Base-by-base conservation (phyloP, 2,888 invertebrate species). In the Volucella zonaria region DNA sequence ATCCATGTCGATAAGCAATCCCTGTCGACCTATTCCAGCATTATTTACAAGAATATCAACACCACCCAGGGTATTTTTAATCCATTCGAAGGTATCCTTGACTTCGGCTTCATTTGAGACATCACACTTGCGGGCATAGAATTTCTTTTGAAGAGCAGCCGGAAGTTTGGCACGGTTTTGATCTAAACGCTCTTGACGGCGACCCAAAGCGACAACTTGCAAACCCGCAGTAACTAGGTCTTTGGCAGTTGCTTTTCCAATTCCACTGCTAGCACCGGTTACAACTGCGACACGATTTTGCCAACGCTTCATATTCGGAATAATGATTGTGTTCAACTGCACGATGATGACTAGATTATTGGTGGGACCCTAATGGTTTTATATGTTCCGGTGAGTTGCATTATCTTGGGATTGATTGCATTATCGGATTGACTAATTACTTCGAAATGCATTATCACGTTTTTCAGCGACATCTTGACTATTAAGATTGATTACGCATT, bases 191-290 rank as follows among this genome's bases (percentile, higher is more conserved):
- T 92, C 91, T 1, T 90, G 86, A 54, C 90, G 90, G 80, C 93
- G 88, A 0, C 93, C 92, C 80, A 93, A 89, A 2, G 92, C 93
- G 1, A 93, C 90, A 1, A 94, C 93, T 58, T 90, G 91, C 86
- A 94, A 87, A 8, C 93, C 93, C 15, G 89, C 88, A 71, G 90
- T 88, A 0, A 92, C 92, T 23, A 94, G 89, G 8, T 91, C 89
- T 58, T 89, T 89, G n/a, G 90, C 91, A 59, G 93, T 92, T 1
- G 92, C 92, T 1, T 93, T 93, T 6, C 94, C 95, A 79, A 95
- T 94, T 2, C 94, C 95, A 0, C 93, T 92, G 89, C 94, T 94
- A 14, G 94, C 94, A n/a, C 95, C 95, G 0, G 94, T 95, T 61
- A 95, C 94, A 12, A 95, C 92, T 0, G 94, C 94, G 0, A 94